Base-by-base conservation (phyloP, 2,888 invertebrate species). In the Parnassius glacialis region DNA sequence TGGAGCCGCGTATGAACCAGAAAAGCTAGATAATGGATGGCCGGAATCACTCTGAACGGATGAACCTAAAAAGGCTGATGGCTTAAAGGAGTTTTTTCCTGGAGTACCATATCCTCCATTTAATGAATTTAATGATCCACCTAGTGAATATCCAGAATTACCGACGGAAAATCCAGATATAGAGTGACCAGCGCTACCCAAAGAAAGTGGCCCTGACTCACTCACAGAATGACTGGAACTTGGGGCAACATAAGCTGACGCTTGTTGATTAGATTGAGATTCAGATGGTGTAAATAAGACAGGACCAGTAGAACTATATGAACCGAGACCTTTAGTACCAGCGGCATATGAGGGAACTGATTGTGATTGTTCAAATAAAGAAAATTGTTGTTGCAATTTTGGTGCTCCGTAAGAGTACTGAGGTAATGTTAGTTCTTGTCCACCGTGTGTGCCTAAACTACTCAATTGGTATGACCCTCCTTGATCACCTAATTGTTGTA, bases 61-160 rank as follows among this genome's bases (percentile, higher is more conserved):
- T 59, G 90, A 76, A 56, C 92, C 92, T 67, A 92, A 70, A 72
- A 79, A 92, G 55, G 87, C 81, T 11, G 92, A 92, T 51, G 92
- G 92, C 63, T 91, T 92, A 65, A 92, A 92, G 34, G 87, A 77
- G 52, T 76, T 69, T 73, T 88, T 89, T 41, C 84, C 78, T 10
- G 85, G 82, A 13, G 77, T 71, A 60, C 76, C 72, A 62, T 85
- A 87, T 47, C 75, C 72, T 25, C 75, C 75, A 41, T 79, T 74
- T 57, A 81, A 72, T 47, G 74, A 67, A 62, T 87, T 89, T 63
- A 83, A 79, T 65, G 78, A 73, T 50, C 82, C 82, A 53, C 83
- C 83, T 3, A 78, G 64, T 10, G 71, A 68, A 25, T 74, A 70
- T 47, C 78, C 78, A 34, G 74, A 67, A 61, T 71, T 73, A 59